Base-by-base conservation (phyloP, 2,888 invertebrate genomes). In the Tethea ocularis region DNA sequence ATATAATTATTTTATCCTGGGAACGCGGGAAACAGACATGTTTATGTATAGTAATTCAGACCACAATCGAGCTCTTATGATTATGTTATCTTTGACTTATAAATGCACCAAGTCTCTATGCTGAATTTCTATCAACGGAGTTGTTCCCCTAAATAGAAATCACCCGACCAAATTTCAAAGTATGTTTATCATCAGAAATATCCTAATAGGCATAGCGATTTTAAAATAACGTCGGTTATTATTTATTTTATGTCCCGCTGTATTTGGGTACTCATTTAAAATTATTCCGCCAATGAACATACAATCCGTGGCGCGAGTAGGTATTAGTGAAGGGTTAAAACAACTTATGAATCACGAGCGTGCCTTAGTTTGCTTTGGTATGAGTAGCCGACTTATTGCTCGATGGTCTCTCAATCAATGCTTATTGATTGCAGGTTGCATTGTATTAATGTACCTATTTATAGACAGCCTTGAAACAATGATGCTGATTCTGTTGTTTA, bases 141-240 rank as follows among this genome's bases (percentile, higher is more conserved):
- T n/a, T n/a, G 61, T 64, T 70, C 76, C 81, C 80, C 75, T 66
- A 76, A 41, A 74, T 62, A 61, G 63, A 67, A 75, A 69, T 67
- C 69, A 83, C 76, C 79, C 84, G 78, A 78, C 78, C 69, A 69
- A 78, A 80, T 75, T 67, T 67, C 61, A 67, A 71, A 69, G 78
- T 70, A 70, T 74, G 70, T 67, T 71, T 66, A 62, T 20, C 57
- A 59, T 62, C 58, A 62, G 61, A 62, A 52, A 68, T 63, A 63
- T 62, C 60, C 58, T 38, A 7, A 67, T 66, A 63, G 62, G 63
- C 56, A 61, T 59, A 58, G 54, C 63, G 66, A 61, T 68, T 72
- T 63, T 67, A 57, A n/a, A 69, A 78, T 67, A 61, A 63, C 63
- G 71, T 63, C 64, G 77, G 61, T 60, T 77, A 57, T 57, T 52